phyloP scores from a whole-genome alignment of 1,140 invertebrate genomes.

The Bacillus rossius region DNA sequence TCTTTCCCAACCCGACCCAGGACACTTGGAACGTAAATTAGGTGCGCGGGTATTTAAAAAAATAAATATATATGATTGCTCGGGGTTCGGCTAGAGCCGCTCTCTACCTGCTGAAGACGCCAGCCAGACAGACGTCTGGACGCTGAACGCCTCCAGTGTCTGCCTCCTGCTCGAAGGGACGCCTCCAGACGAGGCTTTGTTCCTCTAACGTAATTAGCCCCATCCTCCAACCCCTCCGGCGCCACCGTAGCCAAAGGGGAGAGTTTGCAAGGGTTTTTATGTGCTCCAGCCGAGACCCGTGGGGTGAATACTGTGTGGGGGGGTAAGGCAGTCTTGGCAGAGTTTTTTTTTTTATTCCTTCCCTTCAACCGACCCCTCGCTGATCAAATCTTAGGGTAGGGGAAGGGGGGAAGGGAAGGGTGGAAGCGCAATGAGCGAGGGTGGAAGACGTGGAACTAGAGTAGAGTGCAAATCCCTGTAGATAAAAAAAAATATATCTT shows the following conservation, averaged over 20 bases:
- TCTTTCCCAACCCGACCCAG: no score
- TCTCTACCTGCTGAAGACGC: no score
- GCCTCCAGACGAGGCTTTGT: background rate
- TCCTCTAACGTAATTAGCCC: conserved; percentile 12
- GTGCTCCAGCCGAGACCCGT: conserved; percentile 1
- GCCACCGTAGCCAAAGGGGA: conserved; percentile 13
- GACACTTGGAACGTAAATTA: no score
- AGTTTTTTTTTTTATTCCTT: no score
- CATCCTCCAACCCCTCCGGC: background rate
- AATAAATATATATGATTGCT: no score
- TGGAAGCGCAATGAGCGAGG: background rate
- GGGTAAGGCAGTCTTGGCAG: background rate
- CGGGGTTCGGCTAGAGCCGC: no score
- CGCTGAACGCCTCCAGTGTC: no score
- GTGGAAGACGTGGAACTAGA: background rate
- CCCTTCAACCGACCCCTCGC: background rate
- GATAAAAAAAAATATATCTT: conserved; percentile 13
- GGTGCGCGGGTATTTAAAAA: no score
- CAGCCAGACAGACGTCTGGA: no score
- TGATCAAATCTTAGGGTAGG: conserved; percentile 17
- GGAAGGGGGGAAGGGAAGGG: background rate
- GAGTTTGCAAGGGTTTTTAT: conserved; percentile 9
- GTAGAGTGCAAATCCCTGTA: conserved; percentile 16
- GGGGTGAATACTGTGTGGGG: conserved; percentile 9
- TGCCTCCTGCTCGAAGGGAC: no score